phyloP scores from a whole-genome alignment of 2,797 vertebrate species.

The Thripadectes ignobilis region DNA sequence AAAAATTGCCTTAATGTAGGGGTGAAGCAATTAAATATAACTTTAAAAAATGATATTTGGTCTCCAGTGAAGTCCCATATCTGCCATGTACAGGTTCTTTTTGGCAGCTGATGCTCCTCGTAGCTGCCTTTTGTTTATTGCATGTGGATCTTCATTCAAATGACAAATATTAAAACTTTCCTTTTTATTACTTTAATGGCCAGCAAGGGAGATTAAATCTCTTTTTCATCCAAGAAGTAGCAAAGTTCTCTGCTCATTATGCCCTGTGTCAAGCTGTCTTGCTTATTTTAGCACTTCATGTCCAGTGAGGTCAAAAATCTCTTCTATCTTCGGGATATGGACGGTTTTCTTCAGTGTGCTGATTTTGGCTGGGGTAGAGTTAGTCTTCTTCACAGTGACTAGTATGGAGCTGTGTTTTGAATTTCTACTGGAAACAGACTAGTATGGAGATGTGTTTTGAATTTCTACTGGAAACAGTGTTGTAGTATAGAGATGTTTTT shows the following conservation, averaged over 20 bases:
- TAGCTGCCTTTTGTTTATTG: background rate
- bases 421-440: background rate
- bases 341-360: fast-evolving
- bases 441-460: background rate
- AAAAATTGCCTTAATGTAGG: background rate
- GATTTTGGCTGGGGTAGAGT: background rate
- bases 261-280: background rate
- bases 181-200: background rate
- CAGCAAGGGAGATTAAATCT: background rate
- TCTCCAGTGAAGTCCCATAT: background rate
- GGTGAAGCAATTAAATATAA: background rate
- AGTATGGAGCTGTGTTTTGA: background rate
- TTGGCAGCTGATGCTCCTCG: background rate
- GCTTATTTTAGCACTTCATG: background rate
- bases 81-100: background rate
- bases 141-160: background rate
- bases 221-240: background rate
- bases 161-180: background rate
- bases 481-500: background rate
- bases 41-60: background rate
- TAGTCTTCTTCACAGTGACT: background rate
- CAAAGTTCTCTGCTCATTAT: background rate
- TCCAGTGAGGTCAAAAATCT: background rate
- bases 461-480: background rate
- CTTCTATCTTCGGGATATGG: background rate